phyloP scores from a whole-genome alignment of 2,797 vertebrate species.

The Vipera latastei region DNA sequence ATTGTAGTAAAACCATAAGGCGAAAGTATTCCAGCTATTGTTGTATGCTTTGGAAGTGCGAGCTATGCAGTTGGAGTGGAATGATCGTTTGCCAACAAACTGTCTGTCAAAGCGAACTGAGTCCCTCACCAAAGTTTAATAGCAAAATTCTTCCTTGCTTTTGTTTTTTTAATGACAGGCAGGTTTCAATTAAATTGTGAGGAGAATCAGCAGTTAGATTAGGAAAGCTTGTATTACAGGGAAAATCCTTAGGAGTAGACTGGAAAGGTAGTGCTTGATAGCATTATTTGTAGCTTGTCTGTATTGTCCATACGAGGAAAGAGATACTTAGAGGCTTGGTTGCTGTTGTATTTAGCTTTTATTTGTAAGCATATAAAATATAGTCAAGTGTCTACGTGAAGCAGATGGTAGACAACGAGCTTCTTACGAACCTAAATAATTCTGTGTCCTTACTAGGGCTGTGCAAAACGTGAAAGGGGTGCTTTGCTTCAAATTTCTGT shows the following conservation, averaged over 20 bases:
- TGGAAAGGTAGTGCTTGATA: not conserved
- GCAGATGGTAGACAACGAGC: not conserved
- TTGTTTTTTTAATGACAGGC: not conserved
- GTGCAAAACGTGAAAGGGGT: not conserved
- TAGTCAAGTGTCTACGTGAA: not conserved
- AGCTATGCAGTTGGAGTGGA: not conserved
- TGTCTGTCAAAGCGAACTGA: not conserved
- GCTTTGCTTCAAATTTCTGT: not conserved
- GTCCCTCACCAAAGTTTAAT: not conserved
- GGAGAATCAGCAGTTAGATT: not conserved
- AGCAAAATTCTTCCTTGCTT: not conserved
- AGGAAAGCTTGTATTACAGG: not conserved
- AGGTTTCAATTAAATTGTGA: not conserved
- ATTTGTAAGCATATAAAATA: not conserved
- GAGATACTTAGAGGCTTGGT: not conserved
- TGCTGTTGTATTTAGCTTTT: not conserved
- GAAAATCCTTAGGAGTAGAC: not conserved
- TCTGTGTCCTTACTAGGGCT: not conserved
- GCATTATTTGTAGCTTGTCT: not conserved
- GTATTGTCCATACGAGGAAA: not conserved
- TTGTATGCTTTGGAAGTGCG: not conserved
- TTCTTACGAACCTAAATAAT: not conserved
- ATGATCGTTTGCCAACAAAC: too few species aligned
- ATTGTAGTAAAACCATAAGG: not conserved
- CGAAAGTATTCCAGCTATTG: not conserved